Conservation (phyloP, 2,797 vertebrate species). For the Crypturellus tataupa region DNA sequence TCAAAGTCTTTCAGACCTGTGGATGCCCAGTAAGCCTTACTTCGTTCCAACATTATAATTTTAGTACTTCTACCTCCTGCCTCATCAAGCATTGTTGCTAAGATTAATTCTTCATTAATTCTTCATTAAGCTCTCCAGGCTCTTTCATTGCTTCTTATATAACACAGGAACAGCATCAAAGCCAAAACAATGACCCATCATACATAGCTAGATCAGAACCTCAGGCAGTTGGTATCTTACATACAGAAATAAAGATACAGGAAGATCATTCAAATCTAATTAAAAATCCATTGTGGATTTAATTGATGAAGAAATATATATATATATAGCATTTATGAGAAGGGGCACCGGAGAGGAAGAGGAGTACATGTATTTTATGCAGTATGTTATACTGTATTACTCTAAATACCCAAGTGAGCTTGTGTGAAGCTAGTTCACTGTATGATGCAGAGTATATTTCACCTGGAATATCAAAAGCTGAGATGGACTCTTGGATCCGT, state of each 20-base stretch:
- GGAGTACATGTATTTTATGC: neutral
- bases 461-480: neutral
- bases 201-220: neutral
- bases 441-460: neutral
- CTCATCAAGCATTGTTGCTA: neutral
- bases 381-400: neutral
- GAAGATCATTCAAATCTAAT: neutral
- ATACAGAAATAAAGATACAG: neutral
- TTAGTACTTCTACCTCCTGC: neutral
- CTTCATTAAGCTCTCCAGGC: neutral
- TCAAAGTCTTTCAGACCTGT: neutral
- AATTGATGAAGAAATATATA: neutral
- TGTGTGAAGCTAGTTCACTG: neutral
- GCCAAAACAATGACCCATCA: neutral
- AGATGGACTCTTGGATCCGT: neutral
- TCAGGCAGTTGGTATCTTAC: neutral
- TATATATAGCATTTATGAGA: neutral
- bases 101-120: neutral
- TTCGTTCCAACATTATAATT: neutral
- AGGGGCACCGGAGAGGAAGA: too few relatives aligned
- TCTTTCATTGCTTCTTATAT: neutral
- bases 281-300: neutral
- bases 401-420: neutral
- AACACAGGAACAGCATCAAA: neutral
- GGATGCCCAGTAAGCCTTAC: neutral